Evolutionary conservation across 2,888 invertebrate species (phyloP), one percentile per base, ranked within the genome.

Genomic region (Drosophila antonietae): DNA sequence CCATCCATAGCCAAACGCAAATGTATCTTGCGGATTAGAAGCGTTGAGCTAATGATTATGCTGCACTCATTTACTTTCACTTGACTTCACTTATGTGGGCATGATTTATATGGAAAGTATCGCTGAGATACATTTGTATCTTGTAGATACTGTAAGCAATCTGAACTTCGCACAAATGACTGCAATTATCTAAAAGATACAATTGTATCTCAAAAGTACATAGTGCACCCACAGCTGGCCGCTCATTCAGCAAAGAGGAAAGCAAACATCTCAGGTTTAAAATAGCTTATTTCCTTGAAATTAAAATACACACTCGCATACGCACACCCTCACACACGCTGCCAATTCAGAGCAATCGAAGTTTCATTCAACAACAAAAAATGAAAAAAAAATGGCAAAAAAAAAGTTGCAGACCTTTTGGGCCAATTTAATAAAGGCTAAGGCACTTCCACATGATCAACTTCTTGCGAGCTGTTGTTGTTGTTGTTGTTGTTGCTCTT

Each of bases 241-340:
- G 43, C 43, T 68, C 82, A 83, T 87, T 80, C 81, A 78, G 62
- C 58, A 78, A 66, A 41, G 10, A 64, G 64, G 41, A 49, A 47
- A 59, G 43, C 35, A 52, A 49, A 37, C 56, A 69, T 63, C 67
- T 71, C 70, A 61, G 35, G 63, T 58, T 57, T 66, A 80, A 89
- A 84, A 87, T 89, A 81, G 88, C 89, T 89, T 59, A 89, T 85
- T 85, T 85, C 89, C 89, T 87, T 87, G 67, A 89, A 79, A 83
- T 79, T 79, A 81, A 76, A 69, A 66, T 37, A 49, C 58, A 68
- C 35, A 33, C 33, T 8, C 33, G 5, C 33, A 9, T 33, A 47
- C 44, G 58, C 53, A 71, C 43, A 51, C 51, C 37, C 35, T 39
- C 57, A 60, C 56, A 58, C 41, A 20, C 43, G 35, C 20, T 20